Evolutionary conservation across 2,797 vertebrate species (phyloP).

Genomic region (Pseudocheirus occidentalis): DNA sequence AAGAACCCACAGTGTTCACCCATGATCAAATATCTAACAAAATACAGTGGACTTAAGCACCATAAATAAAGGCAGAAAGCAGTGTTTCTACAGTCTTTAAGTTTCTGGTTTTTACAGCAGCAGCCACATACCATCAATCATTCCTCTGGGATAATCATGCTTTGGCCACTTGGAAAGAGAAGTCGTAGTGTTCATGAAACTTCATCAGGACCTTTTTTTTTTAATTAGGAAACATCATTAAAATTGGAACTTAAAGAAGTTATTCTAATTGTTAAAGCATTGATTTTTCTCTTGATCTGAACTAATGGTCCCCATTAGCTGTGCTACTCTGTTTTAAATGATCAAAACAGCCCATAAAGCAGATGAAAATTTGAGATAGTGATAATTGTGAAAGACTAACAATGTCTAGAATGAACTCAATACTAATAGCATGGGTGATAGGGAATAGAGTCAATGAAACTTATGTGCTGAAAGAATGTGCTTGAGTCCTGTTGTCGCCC

Average conservation of each 20-base stretch:
- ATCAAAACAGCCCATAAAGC: constrained; percentile 69
- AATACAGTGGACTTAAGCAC: neutral
- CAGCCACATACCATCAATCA: constrained; percentile 2
- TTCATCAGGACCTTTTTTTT: constrained; percentile 46
- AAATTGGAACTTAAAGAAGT: constrained; percentile 68
- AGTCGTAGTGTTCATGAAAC: constrained; percentile 52
- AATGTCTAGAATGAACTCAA: constrained; percentile 72
- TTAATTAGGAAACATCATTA: constrained; percentile 53
- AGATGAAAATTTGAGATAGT: constrained; percentile 71
- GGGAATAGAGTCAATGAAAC: neutral
- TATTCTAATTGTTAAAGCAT: constrained; percentile 71
- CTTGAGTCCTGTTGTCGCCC: constrained; percentile 43
- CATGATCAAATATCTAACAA: neutral
- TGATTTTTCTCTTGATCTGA: constrained; percentile 67
- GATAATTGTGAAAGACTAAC: constrained; percentile 70
- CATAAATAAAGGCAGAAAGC: neutral
- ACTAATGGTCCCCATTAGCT: constrained; percentile 74
- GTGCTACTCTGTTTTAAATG: constrained; percentile 64
- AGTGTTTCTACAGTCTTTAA: neutral
- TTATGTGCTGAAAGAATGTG: neutral
- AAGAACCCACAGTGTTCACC: neutral
- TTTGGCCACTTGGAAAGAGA: constrained; percentile 39
- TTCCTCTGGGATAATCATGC: constrained; percentile 47
- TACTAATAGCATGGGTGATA: constrained; percentile 42
- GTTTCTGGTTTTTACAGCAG: neutral